Evolutionary conservation across 2,797 vertebrate species (phyloP), one percentile per base, ranked within the genome.

Genomic region (Anguilla marmorata): DNA sequence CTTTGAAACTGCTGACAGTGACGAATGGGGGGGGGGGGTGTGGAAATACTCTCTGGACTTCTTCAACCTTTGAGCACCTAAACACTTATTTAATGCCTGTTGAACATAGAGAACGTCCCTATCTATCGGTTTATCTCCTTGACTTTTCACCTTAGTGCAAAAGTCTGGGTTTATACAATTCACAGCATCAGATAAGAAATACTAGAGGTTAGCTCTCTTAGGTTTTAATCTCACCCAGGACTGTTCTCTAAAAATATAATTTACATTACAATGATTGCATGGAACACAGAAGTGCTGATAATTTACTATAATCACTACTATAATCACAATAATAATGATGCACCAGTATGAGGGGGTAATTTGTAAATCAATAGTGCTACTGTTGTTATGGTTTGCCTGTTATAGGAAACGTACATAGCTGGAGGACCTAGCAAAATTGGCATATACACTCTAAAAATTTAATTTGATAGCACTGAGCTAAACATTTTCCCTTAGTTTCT

Each of bases 61-160:
- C 87, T 86, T 33, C 88, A 91, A 94, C 93, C 93, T 94, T 93
- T 93, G 92, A 88, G 86, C 91, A 33, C 86, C 90, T 92, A 93
- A 94, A 94, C 92, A 86, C 48, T 54, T 30, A 30, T 50, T 56
- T 54, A 48, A 56, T 56, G 27, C 45, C 82, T 84, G 82, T 84
- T 84, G 48, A 84, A 56, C 52, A 19, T 9, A 16, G 50, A 14
- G 82, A 1, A 30, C 82, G 3, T 84, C n/a, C 27, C 52, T 84
- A 84, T 56, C 79, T 82, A 48, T n/a, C 41, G 7, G 9, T 48
- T 82, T 82, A 82, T 90, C 92, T 84, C 63, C 89, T 86, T 90
- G 66, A 93, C 90, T 92, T 92, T 93, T 90, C 74, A 87, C 90
- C 89, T 16, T 52, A 3, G 6, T 56, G 79, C 45, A 6, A 80